These are phyloP conservation scores for Fissipunctia ypsillon DNA, from an alignment of 2,888 invertebrate genomes.

Conservation along the genomic window DNA sequence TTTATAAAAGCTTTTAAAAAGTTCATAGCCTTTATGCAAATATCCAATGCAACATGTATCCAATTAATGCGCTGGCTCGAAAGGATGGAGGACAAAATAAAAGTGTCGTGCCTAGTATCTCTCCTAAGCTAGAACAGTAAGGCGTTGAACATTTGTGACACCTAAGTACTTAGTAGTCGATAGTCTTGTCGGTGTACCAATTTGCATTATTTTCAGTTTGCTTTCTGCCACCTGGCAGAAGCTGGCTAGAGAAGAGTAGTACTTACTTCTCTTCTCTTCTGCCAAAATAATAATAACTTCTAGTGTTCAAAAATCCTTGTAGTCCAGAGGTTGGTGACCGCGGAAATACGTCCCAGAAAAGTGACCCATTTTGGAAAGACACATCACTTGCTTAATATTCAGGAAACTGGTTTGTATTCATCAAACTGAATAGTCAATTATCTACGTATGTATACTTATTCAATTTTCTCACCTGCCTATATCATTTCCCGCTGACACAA, in stretches of 20 bases:
- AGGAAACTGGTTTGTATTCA: not conserved
- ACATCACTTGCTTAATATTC: slow-evolving; percentile 9
- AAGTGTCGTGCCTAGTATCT: not conserved
- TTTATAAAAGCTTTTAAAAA: not conserved
- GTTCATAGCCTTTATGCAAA: not conserved
- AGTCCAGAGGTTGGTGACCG: not conserved
- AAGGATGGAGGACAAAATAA: not conserved
- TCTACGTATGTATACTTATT: slow-evolving; percentile 2
- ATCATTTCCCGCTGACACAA: not conserved
- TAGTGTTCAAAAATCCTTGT: not conserved
- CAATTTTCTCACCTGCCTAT: not conserved
- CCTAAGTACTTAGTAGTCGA: not conserved
- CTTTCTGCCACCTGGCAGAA: no score
- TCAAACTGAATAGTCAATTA: not conserved
- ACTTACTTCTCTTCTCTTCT: not conserved
- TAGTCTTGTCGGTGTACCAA: not conserved
- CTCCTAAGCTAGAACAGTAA: not conserved
- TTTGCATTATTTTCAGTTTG: not conserved
- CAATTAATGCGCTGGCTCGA: not conserved
- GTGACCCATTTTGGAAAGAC: not conserved
- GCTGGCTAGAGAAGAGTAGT: no score
- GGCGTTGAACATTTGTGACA: not conserved
- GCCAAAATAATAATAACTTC: not conserved
- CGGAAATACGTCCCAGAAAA: not conserved
- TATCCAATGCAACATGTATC: not conserved